Conservation (phyloP, 1,140 invertebrate species). For the Aradophagus sp. region DNA sequence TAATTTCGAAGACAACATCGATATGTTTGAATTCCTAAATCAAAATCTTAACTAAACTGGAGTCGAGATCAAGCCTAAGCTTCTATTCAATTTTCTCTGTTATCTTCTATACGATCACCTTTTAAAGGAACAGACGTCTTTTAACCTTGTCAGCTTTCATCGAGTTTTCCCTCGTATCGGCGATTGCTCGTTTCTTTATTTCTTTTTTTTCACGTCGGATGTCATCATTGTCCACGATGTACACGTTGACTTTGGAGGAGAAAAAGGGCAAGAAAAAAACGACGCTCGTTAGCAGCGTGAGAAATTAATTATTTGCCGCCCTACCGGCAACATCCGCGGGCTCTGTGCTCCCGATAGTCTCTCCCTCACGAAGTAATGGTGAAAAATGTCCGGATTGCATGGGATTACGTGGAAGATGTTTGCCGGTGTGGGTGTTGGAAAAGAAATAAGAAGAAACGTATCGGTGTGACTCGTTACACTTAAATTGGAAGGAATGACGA, state of each 20-base stretch:
- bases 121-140: no score
- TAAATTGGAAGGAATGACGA: conserved; percentile 76
- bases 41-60: no score
- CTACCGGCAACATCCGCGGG: conserved; percentile 35
- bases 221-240: no score
- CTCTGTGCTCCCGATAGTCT: conserved; percentile 49
- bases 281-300: conserved; percentile 73
- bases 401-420: conserved; percentile 69
- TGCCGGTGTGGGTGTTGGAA: conserved; percentile 47
- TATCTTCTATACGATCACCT: no score
- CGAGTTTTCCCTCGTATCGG: no score
- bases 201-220: conserved; percentile 63
- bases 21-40: no score
- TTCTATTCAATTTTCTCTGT: no score
- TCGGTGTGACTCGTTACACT: conserved; percentile 75
- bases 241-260: no score
- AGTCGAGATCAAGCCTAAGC: no score
- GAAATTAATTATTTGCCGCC: conserved; percentile 74
- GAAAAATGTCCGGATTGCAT: conserved; percentile 75
- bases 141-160: no score
- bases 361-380: conserved; percentile 70
- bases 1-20: no score
- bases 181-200: no score
- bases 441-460: conserved; percentile 75
- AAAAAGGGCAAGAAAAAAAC: conserved; percentile 52